These are phyloP conservation scores for Neopipo cinnamomea DNA, from an alignment of 2,113 vertebrate species.

Conservation along the genomic window DNA sequence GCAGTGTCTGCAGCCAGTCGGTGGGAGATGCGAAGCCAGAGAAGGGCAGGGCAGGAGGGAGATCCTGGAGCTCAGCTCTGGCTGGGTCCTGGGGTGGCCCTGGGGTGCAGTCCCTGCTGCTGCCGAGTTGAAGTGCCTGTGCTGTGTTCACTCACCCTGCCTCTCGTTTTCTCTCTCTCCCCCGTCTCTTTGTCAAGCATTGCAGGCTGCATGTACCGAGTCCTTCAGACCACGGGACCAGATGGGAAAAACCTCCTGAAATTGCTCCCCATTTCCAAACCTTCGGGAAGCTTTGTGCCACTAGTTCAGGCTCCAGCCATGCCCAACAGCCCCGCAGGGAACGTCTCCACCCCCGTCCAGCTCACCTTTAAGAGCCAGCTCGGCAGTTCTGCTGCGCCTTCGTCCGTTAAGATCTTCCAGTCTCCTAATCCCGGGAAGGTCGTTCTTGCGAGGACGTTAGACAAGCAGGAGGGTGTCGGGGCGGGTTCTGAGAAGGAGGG, in stretches of 20 bases:
- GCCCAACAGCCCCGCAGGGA: slow-evolving; percentile 56
- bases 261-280: slow-evolving; percentile 84
- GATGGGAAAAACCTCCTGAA: slow-evolving; percentile 90
- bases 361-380: slow-evolving; percentile 66
- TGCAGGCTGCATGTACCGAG: slow-evolving; percentile 85
- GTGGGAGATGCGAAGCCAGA: background rate
- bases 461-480: slow-evolving; percentile 55
- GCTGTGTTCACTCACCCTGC: background rate
- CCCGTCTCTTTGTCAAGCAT: slow-evolving; percentile 74
- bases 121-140: background rate
- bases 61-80: background rate
- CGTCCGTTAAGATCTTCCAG: slow-evolving; percentile 65
- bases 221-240: slow-evolving; percentile 81
- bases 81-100: too few species aligned
- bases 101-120: background rate
- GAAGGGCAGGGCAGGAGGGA: background rate
- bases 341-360: slow-evolving; percentile 54
- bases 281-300: slow-evolving; percentile 75
- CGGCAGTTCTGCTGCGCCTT: slow-evolving; percentile 40
- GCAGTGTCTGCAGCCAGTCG: background rate
- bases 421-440: slow-evolving; percentile 67
- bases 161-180: slow-evolving; percentile 18
- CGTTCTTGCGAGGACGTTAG: slow-evolving; percentile 68
- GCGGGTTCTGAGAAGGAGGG: slow-evolving; percentile 55
- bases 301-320: slow-evolving; percentile 65